Conservation (phyloP, 37 sponge, comb jelly and placozoan genomes). For the Tethya wilhelma region DNA sequence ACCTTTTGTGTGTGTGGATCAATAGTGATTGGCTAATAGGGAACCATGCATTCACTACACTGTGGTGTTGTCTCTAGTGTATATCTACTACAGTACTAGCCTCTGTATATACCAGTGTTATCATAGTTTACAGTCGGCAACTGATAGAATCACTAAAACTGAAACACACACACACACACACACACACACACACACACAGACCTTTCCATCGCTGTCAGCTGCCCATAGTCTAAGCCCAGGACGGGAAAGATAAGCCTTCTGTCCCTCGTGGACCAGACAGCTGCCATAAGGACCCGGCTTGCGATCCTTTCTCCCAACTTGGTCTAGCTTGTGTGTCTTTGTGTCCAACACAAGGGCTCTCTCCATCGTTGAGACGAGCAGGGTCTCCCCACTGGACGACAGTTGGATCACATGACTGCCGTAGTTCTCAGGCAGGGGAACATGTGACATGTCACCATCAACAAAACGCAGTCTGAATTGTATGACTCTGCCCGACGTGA, state of each 20-base stretch:
- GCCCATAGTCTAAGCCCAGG: slow-evolving; percentile 78
- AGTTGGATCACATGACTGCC: slow-evolving; percentile 62
- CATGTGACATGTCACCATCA: slow-evolving; percentile 12
- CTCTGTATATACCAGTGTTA: too few species aligned
- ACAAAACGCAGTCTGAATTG: slow-evolving; percentile 30
- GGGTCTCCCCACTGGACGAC: slow-evolving; percentile 4
- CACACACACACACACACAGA: slow-evolving; percentile 22
- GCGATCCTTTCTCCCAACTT: slow-evolving; percentile 68
- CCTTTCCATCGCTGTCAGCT: slow-evolving; percentile 59
- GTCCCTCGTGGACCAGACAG: slow-evolving; percentile 26
- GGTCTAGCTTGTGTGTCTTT: slow-evolving; percentile 51
- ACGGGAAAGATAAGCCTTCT: slow-evolving; percentile 47
- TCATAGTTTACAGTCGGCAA: too few species aligned
- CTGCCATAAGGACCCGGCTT: slow-evolving; percentile 78
- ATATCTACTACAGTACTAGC: too few species aligned
- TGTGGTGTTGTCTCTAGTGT: too few species aligned
- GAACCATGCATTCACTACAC: too few species aligned
- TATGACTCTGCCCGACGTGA: slow-evolving; percentile 61
- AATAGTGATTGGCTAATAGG: neutral
- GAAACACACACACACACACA: neutral
- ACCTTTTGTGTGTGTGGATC: neutral
- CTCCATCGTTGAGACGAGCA: slow-evolving; percentile 72
- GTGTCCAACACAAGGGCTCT: slow-evolving; percentile 46
- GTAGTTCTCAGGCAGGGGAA: slow-evolving; percentile 32
- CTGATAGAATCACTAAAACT: too few species aligned